Evolutionary conservation across 2,113 vertebrate species (phyloP).

Genomic region (Panurus biarmicus): DNA sequence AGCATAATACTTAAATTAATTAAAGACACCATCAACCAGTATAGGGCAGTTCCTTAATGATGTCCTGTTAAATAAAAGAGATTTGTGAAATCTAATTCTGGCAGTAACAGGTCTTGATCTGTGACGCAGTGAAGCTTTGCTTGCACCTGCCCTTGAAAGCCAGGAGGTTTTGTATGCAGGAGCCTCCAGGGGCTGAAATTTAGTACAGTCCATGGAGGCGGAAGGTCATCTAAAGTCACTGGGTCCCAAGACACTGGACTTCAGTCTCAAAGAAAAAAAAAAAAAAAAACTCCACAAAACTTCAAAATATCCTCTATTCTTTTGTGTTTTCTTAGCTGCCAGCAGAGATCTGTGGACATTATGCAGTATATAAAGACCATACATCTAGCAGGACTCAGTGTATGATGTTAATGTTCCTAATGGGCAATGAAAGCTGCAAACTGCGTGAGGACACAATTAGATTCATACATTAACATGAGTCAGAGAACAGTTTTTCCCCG

Average conservation of each 20-base stretch:
- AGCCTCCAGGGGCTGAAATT: constrained; percentile 80
- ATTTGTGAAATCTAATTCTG: constrained; percentile 74
- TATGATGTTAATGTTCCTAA: constrained; percentile 64
- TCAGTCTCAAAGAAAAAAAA: constrained; percentile 67
- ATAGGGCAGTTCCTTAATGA: constrained; percentile 55
- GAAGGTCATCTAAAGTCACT: constrained; percentile 79
- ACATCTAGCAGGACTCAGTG: constrained; percentile 23
- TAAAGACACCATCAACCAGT: background rate
- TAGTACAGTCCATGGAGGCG: constrained; percentile 71
- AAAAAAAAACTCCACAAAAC: constrained; percentile 50
- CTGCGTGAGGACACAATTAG: constrained; percentile 28
- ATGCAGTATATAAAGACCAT: constrained; percentile 32
- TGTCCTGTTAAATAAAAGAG: constrained; percentile 62
- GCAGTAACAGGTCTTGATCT: constrained; percentile 72
- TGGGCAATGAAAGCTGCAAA: constrained; percentile 40
- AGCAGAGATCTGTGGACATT: constrained; percentile 66
- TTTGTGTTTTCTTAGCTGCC: constrained; percentile 57
- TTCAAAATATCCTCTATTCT: constrained; percentile 73
- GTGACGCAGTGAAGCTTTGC: constrained; percentile 73
- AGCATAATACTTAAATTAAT: constrained; percentile 5
- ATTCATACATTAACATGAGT: constrained; percentile 65
- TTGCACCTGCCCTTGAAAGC: constrained; percentile 78
- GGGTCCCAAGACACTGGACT: constrained; percentile 77
- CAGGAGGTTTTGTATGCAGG: constrained; percentile 75
- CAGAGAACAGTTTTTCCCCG: constrained; percentile 46